phyloP scores from a whole-genome alignment of 2,797 vertebrate genomes.

The Buceros bicornis region DNA sequence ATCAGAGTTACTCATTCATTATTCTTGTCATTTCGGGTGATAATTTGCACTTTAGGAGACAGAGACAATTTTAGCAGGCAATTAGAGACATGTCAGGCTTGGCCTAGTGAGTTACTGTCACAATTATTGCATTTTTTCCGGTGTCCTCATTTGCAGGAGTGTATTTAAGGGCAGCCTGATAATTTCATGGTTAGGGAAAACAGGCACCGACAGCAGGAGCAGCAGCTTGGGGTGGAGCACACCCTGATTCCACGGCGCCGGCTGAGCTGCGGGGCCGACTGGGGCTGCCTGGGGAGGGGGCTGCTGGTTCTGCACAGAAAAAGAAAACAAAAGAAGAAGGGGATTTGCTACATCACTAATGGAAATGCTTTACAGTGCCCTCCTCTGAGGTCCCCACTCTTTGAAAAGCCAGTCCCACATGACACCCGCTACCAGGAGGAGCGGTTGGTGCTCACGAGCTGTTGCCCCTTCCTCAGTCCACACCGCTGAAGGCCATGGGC shows the following conservation, averaged over 20 bases:
- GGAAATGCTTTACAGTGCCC: rapidly evolving
- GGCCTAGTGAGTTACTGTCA: constrained; percentile 88
- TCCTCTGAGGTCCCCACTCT: too few species aligned
- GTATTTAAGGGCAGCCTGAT: constrained; percentile 77
- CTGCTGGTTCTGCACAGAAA: neutral
- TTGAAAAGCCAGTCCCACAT: rapidly evolving
- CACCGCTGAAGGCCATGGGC: rapidly evolving
- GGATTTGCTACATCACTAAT: rapidly evolving
- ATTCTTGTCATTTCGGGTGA: constrained; percentile 89
- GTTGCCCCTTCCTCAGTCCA: neutral
- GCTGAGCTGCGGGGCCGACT: rapidly evolving
- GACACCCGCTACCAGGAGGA: rapidly evolving
- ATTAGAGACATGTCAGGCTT: constrained; percentile 88
- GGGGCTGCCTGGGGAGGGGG: neutral
- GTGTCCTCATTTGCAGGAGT: constrained; percentile 81
- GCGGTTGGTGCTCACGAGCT: neutral
- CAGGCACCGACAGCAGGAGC: neutral
- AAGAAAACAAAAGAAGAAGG: neutral
- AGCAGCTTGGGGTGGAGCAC: neutral
- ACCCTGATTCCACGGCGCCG: neutral
- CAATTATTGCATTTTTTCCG: constrained; percentile 81
- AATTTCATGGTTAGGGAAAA: constrained; percentile 77
- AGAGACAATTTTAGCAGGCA: constrained; percentile 89
- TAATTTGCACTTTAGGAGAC: constrained; percentile 90
- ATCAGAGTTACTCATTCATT: constrained; percentile 90